Base-by-base conservation (phyloP, 1,140 invertebrate genomes). In the Dolichoris vasculosae region DNA sequence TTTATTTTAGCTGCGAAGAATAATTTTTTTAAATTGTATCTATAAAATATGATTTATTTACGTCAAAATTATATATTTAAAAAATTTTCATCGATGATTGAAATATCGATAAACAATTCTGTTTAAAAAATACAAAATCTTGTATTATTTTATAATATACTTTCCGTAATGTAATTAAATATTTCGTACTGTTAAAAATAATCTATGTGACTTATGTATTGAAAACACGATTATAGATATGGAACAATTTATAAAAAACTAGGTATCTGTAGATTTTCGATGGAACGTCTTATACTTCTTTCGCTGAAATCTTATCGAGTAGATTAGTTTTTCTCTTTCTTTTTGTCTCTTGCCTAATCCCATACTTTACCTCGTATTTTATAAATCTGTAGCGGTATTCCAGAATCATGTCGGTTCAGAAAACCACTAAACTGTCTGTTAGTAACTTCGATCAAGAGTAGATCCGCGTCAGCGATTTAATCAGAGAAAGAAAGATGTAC, bases 391-490 rank as follows among this genome's bases (percentile, higher is more conserved):
- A 59, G 23, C 23, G 9, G 26, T 59, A 26, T 59, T 59, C 55
- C 4, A 26, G 55, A 59, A 26, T 55, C 51, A 20, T 26, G 23
- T 59, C 55, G 9, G 26, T 59, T 59, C 2, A 13, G 55, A 59
- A 2, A 4, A 26, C 55, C 55, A 59, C 55, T 59, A 59, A 59
- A 59, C 23, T 59, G 55, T 59, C 55, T 26, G 55, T 59, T 59
- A 59, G 55, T 59, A 9, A 26, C 55, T 59, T 59, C 23, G 55
- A 4, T 2, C 9, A 7, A 59, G 4, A 26, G 55, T n/a, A 75
- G 30, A 75, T 69, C 26, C n/a, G 20, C 64, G 64, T 82, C 79
- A 71, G 79, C 46, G 64, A 82, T 71, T 82, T 48, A 71, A 69
- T 82, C 67, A 82, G 43, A 38, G 20, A 38, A 71, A 46, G 46